Evolutionary conservation across 2,797 vertebrate species (phyloP).

Genomic region (Coracias cyanogaster): DNA sequence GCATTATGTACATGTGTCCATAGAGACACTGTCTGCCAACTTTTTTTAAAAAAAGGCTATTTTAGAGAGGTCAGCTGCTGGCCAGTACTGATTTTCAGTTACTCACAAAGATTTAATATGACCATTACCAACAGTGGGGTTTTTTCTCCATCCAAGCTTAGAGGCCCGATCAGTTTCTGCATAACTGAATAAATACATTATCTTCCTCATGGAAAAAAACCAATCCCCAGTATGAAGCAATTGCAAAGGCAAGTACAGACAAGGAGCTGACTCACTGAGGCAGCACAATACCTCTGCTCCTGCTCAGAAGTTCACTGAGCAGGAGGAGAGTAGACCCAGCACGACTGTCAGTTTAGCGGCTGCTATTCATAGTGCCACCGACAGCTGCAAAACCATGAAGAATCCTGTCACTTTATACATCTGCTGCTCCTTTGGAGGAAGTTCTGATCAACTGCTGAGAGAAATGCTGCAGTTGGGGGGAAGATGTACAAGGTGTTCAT

Average conservation of each 20-base stretch:
- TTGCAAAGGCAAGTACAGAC: conserved; percentile 1
- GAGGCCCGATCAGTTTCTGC: neutral
- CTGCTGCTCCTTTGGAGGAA: neutral
- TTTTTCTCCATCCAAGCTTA: neutral
- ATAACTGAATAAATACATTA: conserved; percentile 40
- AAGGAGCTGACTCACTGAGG: conserved; percentile 47
- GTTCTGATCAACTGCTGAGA: conserved; percentile 7
- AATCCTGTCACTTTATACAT: conserved; percentile 40
- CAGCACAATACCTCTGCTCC: conserved; percentile 19
- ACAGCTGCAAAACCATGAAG: conserved; percentile 60
- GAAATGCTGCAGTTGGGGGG: neutral
- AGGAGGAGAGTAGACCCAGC: neutral
- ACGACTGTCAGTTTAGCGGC: neutral
- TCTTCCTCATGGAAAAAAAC: neutral
- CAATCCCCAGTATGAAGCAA: neutral
- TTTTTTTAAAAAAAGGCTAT: neutral
- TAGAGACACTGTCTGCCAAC: neutral
- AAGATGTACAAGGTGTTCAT: neutral
- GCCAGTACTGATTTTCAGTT: neutral
- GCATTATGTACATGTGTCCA: neutral
- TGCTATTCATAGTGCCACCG: conserved; percentile 38
- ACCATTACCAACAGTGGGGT: neutral
- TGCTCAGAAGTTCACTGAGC: conserved; percentile 31
- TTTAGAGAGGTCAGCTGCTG: conserved; percentile 46
- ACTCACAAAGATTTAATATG: conserved; percentile 1